Evolutionary conservation across 2,113 vertebrate genomes (phyloP), one percentile per base, ranked within the genome.

Genomic region (Meles meles): DNA sequence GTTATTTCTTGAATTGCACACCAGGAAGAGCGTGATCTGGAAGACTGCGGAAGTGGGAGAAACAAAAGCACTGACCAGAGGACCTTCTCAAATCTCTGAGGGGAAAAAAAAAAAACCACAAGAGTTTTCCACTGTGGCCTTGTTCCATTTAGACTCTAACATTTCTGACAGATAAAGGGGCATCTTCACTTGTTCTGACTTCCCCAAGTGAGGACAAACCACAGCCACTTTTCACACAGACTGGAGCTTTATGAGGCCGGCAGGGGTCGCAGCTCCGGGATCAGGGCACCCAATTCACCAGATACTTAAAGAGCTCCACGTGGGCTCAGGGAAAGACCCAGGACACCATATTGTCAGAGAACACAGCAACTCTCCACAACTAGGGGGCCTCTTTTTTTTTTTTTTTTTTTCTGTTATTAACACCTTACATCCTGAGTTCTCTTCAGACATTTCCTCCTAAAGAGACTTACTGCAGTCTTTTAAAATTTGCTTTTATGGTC

Each of bases 1-100:
- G 85, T 69, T 88, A 55, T 76, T 94, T 96, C 92, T 93, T 76
- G 93, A 71, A 34, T 9, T 76, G 81, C 81, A 88, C 31, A 81
- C 39, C 67, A 87, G 61, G 72, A 95, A 95, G 31, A 55, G 39
- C 57, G 25, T 4, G 52, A 52, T 63, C 17, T 63, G 49, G 86
- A 95, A 97, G 90, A 69, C 61, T 37, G 31, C 61, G 69, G n/a
- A 95, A 80, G 7, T 13, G 31, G 81, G 31, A 85, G 47, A 93
- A 76, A 95, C 34, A 11, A 71, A 55, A 93, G 44, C 52, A 59
- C 15, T 20, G 65, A 82, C 39, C 23, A 57, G 57, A 90, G 39
- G 25, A 25, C 39, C 20, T 74, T 83, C 88, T 49, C 2, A 2
- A 67, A 42, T 27, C 81, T 67, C 42, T 71, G 23, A 14, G 86